Conservation (phyloP, 1,140 invertebrate genomes). For the Drosophila bocqueti region DNA sequence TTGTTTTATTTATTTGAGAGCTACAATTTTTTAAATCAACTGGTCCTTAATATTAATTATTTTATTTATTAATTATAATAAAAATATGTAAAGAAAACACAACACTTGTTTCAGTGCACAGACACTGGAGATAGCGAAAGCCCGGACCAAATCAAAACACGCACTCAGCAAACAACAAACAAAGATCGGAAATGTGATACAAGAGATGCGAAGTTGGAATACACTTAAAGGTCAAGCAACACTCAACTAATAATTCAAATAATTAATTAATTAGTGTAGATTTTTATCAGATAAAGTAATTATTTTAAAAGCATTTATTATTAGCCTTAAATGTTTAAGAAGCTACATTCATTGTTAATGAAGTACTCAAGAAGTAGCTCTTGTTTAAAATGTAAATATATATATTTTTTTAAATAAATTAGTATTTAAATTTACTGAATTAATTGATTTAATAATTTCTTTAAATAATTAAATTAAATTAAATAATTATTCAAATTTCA, state of each 20-base stretch:
- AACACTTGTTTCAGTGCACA: background rate
- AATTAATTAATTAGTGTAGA: no score
- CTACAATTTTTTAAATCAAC: background rate
- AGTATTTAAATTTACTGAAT: no score
- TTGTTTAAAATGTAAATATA: no score
- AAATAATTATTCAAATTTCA: no score
- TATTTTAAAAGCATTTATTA: background rate
- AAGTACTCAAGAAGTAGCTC: no score
- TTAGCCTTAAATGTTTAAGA: no score
- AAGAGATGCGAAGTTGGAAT: slow-evolving; percentile 13
- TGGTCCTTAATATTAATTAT: background rate
- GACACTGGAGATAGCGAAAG: slow-evolving; percentile 43
- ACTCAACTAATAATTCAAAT: background rate
- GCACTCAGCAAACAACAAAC: slow-evolving; percentile 32
- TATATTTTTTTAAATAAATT: no score
- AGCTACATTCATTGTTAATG: no score
- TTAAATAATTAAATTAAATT: no score
- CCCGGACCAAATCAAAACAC: slow-evolving; percentile 32
- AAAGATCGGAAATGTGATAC: slow-evolving; percentile 11
- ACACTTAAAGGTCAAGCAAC: slow-evolving; percentile 30
- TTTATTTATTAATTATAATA: background rate
- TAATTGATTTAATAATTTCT: no score
- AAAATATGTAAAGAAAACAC: background rate
- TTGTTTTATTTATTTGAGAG: no score
- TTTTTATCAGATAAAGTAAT: background rate